Evolutionary conservation across 2,888 invertebrate species (phyloP).

Genomic region (Myopa tessellatipennis): DNA sequence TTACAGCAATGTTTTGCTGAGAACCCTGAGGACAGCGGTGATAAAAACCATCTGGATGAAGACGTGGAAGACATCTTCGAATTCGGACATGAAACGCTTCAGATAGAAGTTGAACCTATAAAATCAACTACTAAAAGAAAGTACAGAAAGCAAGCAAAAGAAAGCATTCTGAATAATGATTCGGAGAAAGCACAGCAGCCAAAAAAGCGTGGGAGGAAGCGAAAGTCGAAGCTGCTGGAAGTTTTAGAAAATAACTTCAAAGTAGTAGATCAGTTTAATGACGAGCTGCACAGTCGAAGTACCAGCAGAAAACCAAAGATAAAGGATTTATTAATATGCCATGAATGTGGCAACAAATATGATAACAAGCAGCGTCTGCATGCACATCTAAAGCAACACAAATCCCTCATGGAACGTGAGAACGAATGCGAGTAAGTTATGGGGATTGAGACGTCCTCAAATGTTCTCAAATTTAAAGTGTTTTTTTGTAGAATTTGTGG

Average conservation of each 20-base stretch:
- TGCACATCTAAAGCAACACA: constrained; percentile 26
- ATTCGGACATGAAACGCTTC: neutral
- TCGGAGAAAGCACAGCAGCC: neutral
- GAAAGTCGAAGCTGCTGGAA: neutral
- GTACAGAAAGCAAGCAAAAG: neutral
- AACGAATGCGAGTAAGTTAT: constrained; percentile 30
- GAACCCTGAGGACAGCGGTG: neutral
- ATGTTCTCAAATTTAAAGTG: neutral
- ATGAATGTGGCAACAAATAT: constrained; percentile 31
- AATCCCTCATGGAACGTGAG: constrained; percentile 18
- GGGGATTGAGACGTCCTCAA: neutral
- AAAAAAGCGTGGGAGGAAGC: constrained; percentile 21
- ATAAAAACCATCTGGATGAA: neutral
- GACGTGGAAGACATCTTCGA: neutral
- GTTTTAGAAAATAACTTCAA: constrained; percentile 17
- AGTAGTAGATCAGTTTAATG: neutral
- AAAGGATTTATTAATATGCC: constrained; percentile 21
- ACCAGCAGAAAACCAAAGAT: constrained; percentile 1
- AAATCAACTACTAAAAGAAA: neutral
- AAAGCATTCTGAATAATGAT: neutral
- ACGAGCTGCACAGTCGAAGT: neutral
- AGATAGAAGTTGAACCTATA: neutral
- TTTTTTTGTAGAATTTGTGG: constrained; percentile 24
- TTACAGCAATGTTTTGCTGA: constrained; percentile 1
- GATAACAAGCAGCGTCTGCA: constrained; percentile 19